Conservation (phyloP, 1,140 invertebrate genomes). For the Drosophila littoralis region DNA sequence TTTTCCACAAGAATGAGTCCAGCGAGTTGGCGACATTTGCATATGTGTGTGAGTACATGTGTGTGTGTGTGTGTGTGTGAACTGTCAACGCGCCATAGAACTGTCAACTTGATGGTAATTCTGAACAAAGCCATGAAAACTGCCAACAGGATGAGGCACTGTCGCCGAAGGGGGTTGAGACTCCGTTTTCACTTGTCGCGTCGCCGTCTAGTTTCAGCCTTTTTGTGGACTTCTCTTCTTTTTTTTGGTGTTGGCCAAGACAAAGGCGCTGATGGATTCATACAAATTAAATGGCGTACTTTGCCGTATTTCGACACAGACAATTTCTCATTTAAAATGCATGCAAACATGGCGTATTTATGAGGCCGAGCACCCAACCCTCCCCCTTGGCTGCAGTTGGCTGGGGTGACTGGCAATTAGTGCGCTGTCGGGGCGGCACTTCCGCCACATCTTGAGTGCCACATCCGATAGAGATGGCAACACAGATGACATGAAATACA, state of each 20-base stretch:
- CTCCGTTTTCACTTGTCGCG: slow-evolving; percentile 51
- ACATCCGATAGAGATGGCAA: slow-evolving; percentile 55
- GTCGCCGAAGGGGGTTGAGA: slow-evolving; percentile 1
- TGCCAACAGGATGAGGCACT: slow-evolving; percentile 41
- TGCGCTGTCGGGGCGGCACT: slow-evolving; percentile 43
- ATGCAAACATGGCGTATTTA: slow-evolving; percentile 74
- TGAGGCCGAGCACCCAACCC: slow-evolving; percentile 46
- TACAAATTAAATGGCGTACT: slow-evolving; percentile 74
- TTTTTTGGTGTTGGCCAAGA: slow-evolving; percentile 46
- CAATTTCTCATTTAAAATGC: slow-evolving; percentile 75
- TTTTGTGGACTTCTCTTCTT: slow-evolving; percentile 11
- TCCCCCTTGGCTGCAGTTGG: not conserved
- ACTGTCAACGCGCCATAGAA: slow-evolving; percentile 84
- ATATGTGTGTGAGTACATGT: slow-evolving; percentile 54
- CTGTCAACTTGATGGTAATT: slow-evolving; percentile 84
- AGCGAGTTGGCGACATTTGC: slow-evolving; percentile 75
- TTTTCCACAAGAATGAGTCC: slow-evolving; percentile 79
- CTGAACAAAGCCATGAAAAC: slow-evolving; percentile 77
- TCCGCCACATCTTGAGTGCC: slow-evolving; percentile 71
- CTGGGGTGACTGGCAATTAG: slow-evolving; percentile 64
- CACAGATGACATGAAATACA: slow-evolving; percentile 5
- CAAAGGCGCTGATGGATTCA: slow-evolving; percentile 78
- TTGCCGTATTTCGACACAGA: slow-evolving; percentile 58
- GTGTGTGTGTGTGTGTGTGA: slow-evolving; percentile 61
- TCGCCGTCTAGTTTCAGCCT: slow-evolving; percentile 26